A percentile compares a stretch with the other conserved stretches of the same genome.
These are phyloP conservation scores for Eurois occulta DNA, from an alignment of 2,888 invertebrate genomes.

Conservation along the genomic window DNA sequence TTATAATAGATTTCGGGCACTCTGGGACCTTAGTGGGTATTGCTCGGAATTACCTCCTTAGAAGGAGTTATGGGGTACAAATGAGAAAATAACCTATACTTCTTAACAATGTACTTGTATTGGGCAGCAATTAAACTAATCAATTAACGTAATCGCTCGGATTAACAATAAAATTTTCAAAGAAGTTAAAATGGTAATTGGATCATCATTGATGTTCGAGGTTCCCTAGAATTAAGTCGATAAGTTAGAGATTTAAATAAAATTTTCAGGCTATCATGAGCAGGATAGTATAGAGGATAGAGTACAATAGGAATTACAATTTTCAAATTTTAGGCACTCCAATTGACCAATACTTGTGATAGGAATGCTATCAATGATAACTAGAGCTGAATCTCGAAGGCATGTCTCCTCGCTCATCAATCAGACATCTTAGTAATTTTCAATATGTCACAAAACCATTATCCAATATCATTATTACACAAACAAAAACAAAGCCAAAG, in stretches of 20 bases:
- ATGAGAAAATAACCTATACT: conserved; percentile 43
- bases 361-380: background rate
- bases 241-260: background rate
- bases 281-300: too few relatives aligned
- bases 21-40: conserved; percentile 26
- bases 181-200: background rate
- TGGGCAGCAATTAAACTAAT: background rate
- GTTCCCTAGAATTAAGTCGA: background rate
- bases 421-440: background rate
- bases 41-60: conserved; percentile 39
- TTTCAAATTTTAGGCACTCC: background rate
- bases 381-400: background rate
- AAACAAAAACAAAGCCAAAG: background rate
- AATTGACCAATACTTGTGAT: background rate
- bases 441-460: background rate
- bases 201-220: background rate
- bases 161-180: background rate
- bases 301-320: background rate
- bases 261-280: background rate
- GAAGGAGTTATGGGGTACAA: conserved; percentile 42
- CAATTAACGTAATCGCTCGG: background rate
- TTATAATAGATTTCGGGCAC: conserved; percentile 62
- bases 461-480: background rate
- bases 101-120: background rate
- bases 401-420: background rate